Base-by-base conservation (phyloP, 2,888 invertebrate genomes). In the Sclerodermus sp. region DNA sequence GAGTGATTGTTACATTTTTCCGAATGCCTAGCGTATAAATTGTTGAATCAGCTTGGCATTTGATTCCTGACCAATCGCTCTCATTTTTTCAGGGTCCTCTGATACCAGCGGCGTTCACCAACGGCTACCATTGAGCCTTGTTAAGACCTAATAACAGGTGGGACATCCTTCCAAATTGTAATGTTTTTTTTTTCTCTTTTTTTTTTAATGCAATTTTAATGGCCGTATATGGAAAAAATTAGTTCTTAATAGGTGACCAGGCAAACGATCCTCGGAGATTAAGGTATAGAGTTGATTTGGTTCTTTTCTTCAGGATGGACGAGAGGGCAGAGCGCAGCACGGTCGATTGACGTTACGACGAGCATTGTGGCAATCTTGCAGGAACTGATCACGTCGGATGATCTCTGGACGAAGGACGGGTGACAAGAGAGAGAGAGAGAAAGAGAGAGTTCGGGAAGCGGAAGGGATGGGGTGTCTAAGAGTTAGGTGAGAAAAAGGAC, bases 101-200 rank as follows among this genome's bases (percentile, higher is more conserved):
- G 86, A 95, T 96, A 87, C 95, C 95, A 83, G 93, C 95, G 84
- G 94, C 94, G 84, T 96, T 95, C 85, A 95, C 95, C 86, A 96
- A 96, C 86, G 96, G 96, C 84, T 95, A 94, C 87, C 94, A 95
- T 88, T 91, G 90, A 91, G 79, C 78, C 74, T 76, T 72, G 71
- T 74, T 75, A 74, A 73, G 68, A 74, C 68, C 71, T 72, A 75
- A 74, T 68, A 75, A 71, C 73, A 75, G 74, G 77, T 78, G 23
- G 8, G 23, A 71, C 57, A 70, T 70, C 60, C 15, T 37, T 36
- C 45, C n/a, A 34, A 34, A 34, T n/a, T n/a, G n/a, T n/a, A n/a
- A n/a, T n/a, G n/a, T n/a, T 30, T 30, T 6, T 30, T 30, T 30
- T 9, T 9, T 9, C 10, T 30, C 30, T 30, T 6, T 30, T 30